Evolutionary conservation across 2,888 invertebrate species (phyloP), one percentile per base, ranked within the genome.

Genomic region (Acholoe squamosa): DNA sequence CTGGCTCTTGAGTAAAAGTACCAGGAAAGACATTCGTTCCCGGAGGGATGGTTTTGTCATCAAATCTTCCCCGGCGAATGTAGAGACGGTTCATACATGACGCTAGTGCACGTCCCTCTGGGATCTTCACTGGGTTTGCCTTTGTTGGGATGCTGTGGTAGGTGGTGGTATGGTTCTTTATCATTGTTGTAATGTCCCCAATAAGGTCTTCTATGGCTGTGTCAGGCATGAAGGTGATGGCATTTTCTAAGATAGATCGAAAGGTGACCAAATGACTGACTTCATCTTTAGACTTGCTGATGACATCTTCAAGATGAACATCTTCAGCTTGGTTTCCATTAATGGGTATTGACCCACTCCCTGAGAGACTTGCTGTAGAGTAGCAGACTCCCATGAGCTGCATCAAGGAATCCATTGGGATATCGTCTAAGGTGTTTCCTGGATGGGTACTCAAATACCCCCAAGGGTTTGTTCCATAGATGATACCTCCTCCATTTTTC

Each of bases 21-120:
- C 86, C 86, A 52, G 86, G 86, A 31, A 86, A 86, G 0, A 33
- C 86, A 16, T 86, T 16, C 12, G 56, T 25, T 28, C 86, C 86
- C 14, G 86, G 86, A 54, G 86, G 54, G 16, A 31, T 54, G 14
- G n/a, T 22, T 22, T 54, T 51, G 0, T n/a, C 31, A 25, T 86
- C 52, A 19, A 54, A 54, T 28, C 28, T 3, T 25, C 25, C 71
- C 16, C 7, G 28, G 14, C 71, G 71, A 16, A 71, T 25, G 71
- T 71, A 71, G 25, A 86, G 28, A 0, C 28, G 28, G 56, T 86
- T 86, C 52, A 86, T 31, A 14, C 52, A n/a, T 19, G 56, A 86
- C 0, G 86, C 86, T 14, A 56, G 54, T 0, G 86, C 86, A 19
- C 86, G 14, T 31, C 56, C 86, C 31, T 86, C 86, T 7, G n/a